Evolutionary conservation across 2,888 invertebrate genomes (phyloP).

Genomic region (Volucella zonaria): DNA sequence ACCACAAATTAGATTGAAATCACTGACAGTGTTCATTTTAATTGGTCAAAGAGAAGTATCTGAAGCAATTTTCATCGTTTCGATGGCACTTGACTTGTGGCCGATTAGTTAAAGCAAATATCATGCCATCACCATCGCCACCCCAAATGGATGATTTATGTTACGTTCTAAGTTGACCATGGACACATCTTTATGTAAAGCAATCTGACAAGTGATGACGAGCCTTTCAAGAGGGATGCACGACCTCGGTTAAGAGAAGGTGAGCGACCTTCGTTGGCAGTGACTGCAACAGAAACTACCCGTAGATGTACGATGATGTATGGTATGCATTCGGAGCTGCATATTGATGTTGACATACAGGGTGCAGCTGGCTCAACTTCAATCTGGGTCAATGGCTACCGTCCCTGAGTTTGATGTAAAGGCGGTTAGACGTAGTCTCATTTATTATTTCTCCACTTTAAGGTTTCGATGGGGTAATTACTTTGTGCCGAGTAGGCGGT

Average conservation of each 20-base stretch:
- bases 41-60: neutral
- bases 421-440: constrained; percentile 54
- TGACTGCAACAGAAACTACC: constrained; percentile 17
- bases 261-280: constrained; percentile 63
- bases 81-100: neutral
- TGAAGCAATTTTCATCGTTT: neutral
- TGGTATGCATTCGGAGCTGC: constrained; percentile 7
- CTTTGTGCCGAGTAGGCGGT: constrained; percentile 53
- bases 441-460: constrained; percentile 60
- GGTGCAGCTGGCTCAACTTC: constrained; percentile 61
- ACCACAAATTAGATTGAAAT: neutral
- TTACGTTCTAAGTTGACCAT: constrained; percentile 32
- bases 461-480: constrained; percentile 52
- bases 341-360: constrained; percentile 40
- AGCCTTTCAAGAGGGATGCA: constrained; percentile 16
- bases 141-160: neutral
- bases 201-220: neutral
- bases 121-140: no score
- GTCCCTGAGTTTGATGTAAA: constrained; percentile 35
- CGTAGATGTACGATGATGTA: constrained; percentile 10
- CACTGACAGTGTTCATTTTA: neutral
- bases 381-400: constrained; percentile 71
- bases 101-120: neutral
- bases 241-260: constrained; percentile 46
- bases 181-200: constrained; percentile 10